Conservation (phyloP, 2,888 invertebrate species). For the Barypeithes pellucidus region DNA sequence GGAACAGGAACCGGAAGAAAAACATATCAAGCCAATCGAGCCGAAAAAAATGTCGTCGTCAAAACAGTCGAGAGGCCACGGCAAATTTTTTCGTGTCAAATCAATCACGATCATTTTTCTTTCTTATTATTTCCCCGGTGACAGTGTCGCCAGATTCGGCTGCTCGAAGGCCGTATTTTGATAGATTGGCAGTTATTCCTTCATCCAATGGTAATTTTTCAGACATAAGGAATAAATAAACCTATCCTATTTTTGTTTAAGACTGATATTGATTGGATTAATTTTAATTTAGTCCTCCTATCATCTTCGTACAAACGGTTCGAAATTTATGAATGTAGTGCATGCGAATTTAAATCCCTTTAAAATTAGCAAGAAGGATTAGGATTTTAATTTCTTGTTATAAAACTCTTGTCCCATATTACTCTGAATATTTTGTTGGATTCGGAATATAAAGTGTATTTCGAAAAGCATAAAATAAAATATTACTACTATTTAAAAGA, state of each 20-base stretch:
- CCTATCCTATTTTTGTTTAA: not conserved
- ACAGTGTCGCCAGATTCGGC: slow-evolving; percentile 43
- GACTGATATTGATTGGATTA: not conserved
- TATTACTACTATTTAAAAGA: too few species aligned
- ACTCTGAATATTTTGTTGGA: too few species aligned
- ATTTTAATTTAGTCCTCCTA: not conserved
- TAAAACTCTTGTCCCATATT: too few species aligned
- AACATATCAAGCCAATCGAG: slow-evolving; percentile 38
- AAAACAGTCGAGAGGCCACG: slow-evolving; percentile 45
- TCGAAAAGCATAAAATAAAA: too few species aligned
- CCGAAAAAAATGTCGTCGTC: slow-evolving; percentile 46
- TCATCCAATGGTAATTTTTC: slow-evolving; percentile 19
- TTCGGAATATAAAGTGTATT: too few species aligned
- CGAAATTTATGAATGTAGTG: too few species aligned
- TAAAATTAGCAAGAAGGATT: too few species aligned
- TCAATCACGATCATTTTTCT: slow-evolving; percentile 50
- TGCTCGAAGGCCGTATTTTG: slow-evolving; percentile 35
- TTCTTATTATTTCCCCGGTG: slow-evolving; percentile 45
- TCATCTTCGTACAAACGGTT: too few species aligned
- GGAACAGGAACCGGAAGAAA: slow-evolving; percentile 28
- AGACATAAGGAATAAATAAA: slow-evolving; percentile 12
- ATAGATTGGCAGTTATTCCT: slow-evolving; percentile 37
- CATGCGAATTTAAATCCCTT: too few species aligned
- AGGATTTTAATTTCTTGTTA: too few species aligned
- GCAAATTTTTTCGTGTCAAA: slow-evolving; percentile 43